Conservation (phyloP, 1,140 invertebrate species). For the Druon quercuslanigerum region DNA sequence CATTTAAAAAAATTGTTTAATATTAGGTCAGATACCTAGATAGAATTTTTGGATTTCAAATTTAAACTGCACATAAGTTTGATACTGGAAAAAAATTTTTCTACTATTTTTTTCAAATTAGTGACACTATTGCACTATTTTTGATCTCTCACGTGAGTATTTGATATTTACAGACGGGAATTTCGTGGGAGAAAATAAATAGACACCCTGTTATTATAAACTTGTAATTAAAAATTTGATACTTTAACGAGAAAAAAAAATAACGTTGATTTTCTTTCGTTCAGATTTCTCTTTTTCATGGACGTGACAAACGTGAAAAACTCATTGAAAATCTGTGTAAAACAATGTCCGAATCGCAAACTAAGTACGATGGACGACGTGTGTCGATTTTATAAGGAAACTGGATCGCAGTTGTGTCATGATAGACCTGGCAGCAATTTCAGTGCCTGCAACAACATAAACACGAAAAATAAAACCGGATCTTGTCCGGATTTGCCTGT, state of each 20-base stretch:
- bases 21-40: too few species aligned
- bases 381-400: slow-evolving; percentile 83
- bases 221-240: neutral
- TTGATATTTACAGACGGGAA: too few species aligned
- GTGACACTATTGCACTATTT: too few species aligned
- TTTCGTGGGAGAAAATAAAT: too few species aligned
- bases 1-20: too few species aligned
- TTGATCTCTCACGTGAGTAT: too few species aligned
- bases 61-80: too few species aligned
- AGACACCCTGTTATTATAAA: too few species aligned
- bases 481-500: slow-evolving; percentile 85
- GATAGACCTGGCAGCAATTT: slow-evolving; percentile 74
- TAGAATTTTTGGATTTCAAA: too few species aligned
- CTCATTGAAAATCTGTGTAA: slow-evolving; percentile 92
- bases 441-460: slow-evolving; percentile 68
- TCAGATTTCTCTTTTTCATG: slow-evolving; percentile 88
- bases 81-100: too few species aligned
- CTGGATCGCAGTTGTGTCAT: slow-evolving; percentile 85
- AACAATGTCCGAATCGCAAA: slow-evolving; percentile 86
- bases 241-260: neutral
- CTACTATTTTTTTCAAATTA: too few species aligned
- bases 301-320: slow-evolving; percentile 85
- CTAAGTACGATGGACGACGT: slow-evolving; percentile 82
- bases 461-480: slow-evolving; percentile 79
- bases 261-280: slow-evolving; percentile 52